These are phyloP conservation scores for Pipa parva DNA, from an alignment of 2,113 vertebrate species.

Conservation along the genomic window DNA sequence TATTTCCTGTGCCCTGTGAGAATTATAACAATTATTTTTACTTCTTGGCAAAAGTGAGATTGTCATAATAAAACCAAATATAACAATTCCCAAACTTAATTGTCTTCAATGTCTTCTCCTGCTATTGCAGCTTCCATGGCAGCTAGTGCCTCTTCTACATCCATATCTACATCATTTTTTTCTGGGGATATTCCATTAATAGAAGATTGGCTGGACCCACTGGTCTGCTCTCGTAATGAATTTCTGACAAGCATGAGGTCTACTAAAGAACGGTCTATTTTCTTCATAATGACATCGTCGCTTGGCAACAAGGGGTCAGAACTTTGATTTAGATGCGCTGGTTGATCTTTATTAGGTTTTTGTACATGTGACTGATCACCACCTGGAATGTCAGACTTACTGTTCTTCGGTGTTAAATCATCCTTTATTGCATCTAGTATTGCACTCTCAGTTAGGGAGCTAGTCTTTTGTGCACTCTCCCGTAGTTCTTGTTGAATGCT, in stretches of 20 bases:
- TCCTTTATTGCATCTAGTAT: neutral
- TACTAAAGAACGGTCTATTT: conserved; percentile 10
- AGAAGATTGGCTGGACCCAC: no score
- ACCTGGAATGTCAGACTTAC: neutral
- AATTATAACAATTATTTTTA: neutral
- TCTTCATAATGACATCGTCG: neutral
- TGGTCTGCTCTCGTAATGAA: neutral
- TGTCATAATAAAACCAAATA: neutral
- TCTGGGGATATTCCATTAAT: neutral
- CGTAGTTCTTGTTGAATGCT: neutral
- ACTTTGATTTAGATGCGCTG: neutral
- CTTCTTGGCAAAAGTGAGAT: neutral
- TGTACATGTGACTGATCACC: neutral
- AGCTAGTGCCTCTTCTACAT: conserved; percentile 87
- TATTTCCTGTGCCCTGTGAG: neutral
- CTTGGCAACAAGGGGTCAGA: neutral
- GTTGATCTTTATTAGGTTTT: neutral
- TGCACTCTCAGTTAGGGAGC: conserved; percentile 18
- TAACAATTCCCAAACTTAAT: conserved; percentile 38
- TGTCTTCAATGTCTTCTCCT: conserved; percentile 68
- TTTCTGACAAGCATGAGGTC: conserved; percentile 8
- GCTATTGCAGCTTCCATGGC: conserved; percentile 89
- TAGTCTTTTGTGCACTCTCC: neutral
- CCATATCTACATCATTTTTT: conserved; percentile 74
- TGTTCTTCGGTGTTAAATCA: conserved; percentile 33